Evolutionary conservation across 1,140 invertebrate genomes (phyloP), one percentile per base, ranked within the genome.

Genomic region (Danaus melanippus): DNA sequence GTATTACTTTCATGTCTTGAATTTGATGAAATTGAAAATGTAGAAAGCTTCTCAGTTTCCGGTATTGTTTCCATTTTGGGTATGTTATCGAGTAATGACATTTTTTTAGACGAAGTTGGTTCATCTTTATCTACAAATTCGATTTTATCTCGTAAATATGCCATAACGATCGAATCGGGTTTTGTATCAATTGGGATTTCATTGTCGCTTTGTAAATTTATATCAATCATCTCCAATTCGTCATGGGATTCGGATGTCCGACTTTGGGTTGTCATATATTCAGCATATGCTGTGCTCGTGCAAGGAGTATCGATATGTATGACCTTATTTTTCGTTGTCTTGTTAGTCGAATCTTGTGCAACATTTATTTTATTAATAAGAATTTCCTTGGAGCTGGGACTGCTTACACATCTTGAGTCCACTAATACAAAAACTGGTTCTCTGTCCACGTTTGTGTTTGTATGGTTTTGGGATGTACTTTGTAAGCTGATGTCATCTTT

Each of bases 61-160:
- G 62, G 45, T 49, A 77, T 79, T 8, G 77, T 76, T 69, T 80
- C 73, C 69, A 78, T 69, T 68, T 76, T 80, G 2, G 70, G 70
- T 10, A 78, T 66, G 59, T 67, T 72, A 50, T 73, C 68, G 40
- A 77, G 58, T 8, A 80, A 49, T 8, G 74, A 76, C 11, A 67
- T 77, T 56, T 69, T 80, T 52, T 62, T 71, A 8, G 52, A 63
- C 8, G 64, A 56, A 41, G 66, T 9, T 21, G 66, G 55, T 41
- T 59, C 64, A 43, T 74, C 61, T 12, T 52, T 39, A 48, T 71
- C 60, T 21, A 62, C n/a, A 41, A 68, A 11, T 42, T 39, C 11
- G 42, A 71, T 54, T 64, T 66, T 80, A 42, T 78, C 71, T 50
- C 59, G 59, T 15, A 80, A 46, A 46, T 74, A 80, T 12, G 71